phyloP scores from a whole-genome alignment of 2,113 vertebrate genomes.

The Dunckerocampus dactyliophorus region DNA sequence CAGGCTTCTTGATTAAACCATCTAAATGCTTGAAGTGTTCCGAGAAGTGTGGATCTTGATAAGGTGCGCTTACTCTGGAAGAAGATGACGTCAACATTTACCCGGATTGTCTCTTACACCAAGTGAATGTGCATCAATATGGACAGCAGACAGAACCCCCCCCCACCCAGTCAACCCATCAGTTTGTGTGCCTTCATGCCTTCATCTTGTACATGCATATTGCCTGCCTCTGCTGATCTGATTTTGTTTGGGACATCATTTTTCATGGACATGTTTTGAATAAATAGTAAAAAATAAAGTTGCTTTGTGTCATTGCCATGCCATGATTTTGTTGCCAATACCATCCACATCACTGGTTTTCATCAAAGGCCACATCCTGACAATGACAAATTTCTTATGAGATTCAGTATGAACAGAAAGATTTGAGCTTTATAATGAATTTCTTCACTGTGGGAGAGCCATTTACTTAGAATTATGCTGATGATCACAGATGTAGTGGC shows the following conservation, averaged over 20 bases:
- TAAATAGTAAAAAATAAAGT: slow-evolving; percentile 59
- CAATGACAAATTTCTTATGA: too few relatives aligned
- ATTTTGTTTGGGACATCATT: slow-evolving; percentile 56
- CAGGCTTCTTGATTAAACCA: slow-evolving; percentile 26
- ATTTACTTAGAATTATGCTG: too few relatives aligned
- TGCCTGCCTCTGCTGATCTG: slow-evolving; percentile 66
- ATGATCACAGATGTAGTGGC: too few relatives aligned
- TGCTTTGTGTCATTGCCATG: slow-evolving; percentile 46
- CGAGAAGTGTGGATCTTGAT: slow-evolving; percentile 12
- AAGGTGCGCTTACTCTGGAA: slow-evolving; percentile 2
- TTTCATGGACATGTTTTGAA: slow-evolving; percentile 76
- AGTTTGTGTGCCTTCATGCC: slow-evolving; percentile 94
- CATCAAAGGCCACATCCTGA: not conserved
- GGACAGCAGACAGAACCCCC: not conserved
- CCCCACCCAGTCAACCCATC: slow-evolving; percentile 47
- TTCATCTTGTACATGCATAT: slow-evolving; percentile 75
- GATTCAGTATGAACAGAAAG: too few relatives aligned
- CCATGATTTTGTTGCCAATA: slow-evolving; percentile 26
- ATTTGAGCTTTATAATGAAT: too few relatives aligned
- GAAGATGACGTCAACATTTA: not conserved
- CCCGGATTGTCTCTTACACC: slow-evolving; percentile 3
- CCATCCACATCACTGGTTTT: slow-evolving; percentile 32
- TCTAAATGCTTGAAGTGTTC: not conserved
- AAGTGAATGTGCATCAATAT: slow-evolving; percentile 7
- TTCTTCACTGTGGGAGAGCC: too few relatives aligned